These are phyloP conservation scores for Promerops cafer DNA, from an alignment of 2,113 vertebrate species.

Conservation along the genomic window DNA sequence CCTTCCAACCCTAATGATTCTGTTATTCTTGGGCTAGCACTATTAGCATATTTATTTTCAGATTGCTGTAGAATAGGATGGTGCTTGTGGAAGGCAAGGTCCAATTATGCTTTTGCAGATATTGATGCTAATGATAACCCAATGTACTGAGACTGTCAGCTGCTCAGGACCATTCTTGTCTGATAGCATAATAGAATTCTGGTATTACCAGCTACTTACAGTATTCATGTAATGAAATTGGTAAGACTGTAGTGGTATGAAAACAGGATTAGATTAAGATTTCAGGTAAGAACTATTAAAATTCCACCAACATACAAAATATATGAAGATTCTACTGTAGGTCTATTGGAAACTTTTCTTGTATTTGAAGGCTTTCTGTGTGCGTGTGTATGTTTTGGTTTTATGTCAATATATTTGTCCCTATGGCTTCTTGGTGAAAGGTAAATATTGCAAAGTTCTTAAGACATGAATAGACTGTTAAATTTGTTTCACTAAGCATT, in stretches of 20 bases:
- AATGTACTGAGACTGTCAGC: background rate
- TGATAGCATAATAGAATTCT: background rate
- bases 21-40: background rate
- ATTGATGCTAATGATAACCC: rapidly evolving
- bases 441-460: background rate
- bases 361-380: background rate
- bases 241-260: background rate
- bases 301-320: background rate
- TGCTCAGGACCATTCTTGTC: background rate
- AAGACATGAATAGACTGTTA: background rate
- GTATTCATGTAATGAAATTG: background rate
- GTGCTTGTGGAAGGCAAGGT: background rate
- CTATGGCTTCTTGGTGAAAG: background rate
- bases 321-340: rapidly evolving
- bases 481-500: background rate
- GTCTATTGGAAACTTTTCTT: background rate
- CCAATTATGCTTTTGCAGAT: background rate
- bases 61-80: background rate
- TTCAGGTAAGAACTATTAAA: background rate
- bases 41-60: background rate
- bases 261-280: background rate
- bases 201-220: background rate
- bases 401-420: background rate
- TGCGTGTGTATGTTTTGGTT: rapidly evolving
- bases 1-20: background rate